Base-by-base conservation (phyloP, 2,113 vertebrate genomes). In the Muntiacus reevesi region DNA sequence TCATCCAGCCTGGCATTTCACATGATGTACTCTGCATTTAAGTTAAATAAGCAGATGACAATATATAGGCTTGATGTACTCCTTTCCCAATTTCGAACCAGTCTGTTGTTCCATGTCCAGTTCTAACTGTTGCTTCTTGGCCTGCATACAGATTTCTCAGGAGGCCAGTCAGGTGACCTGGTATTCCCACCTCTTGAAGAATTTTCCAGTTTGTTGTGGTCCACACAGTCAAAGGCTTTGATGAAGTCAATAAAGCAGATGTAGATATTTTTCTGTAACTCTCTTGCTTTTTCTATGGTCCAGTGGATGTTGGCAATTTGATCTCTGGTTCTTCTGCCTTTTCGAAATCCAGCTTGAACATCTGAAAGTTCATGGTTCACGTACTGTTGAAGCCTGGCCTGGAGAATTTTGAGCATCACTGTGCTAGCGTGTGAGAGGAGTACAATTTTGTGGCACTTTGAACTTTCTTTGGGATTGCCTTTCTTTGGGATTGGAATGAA, bases 381-480 rank as follows among this genome's bases (percentile, higher is more conserved):
- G 17, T 11, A 71, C 17, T 71, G 0, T 11, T 71, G 64, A 71
- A 71, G n/a, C 17, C n/a, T 71, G 64, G 16, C n/a, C 11, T 71
- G 17, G 8, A 71, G n/a, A 36, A 21, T 36, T 71, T 36, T 71
- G 64, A 71, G 64, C 9, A 71, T 36, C 23, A 36, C 64, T 71
- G 21, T 36, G 64, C 19, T 21, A 71, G n/a, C 9, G 11, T 36
- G n/a, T 71, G 64, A 71, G 64, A 71, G 11, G 17, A 36, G 36
- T 36, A 10, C n/a, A 71, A 67, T 21, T 36, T 17, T 21, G n/a
- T 0, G 17, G n/a, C 36, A 71, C 2, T 71, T 21, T 12, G 19
- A 71, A 5, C 64, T 5, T 71, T 71, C 19, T 71, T 36, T 71
- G n/a, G 16, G 1, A 36, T 67, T 67, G 33, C 64, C 64, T 67